Base-by-base conservation (phyloP, 2,797 vertebrate genomes). In the Argyrosomus regius region DNA sequence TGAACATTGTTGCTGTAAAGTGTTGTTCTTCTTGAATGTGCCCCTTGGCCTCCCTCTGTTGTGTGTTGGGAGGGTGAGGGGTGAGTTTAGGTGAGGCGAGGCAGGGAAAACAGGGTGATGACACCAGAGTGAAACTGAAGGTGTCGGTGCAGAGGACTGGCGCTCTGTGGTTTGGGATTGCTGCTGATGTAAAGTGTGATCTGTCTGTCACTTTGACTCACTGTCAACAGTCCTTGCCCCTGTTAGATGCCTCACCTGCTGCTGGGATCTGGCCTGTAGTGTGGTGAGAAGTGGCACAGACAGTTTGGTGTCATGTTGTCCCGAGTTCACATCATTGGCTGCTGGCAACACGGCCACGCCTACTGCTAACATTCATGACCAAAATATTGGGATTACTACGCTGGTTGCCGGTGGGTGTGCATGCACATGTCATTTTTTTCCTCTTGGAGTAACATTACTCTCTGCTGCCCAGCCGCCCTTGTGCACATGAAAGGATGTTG, bases 101-200 rank as follows among this genome's bases (percentile, higher is more conserved):
- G 53, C 66, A 50, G 66, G 43, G 58, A 53, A 64, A 48, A 45
- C 39, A 74, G 87, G 80, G 86, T 92, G 93, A 92, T 92, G 92
- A 93, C 89, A 93, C 87, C 81, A 12, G 61, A 81, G 84, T 92
- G 92, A 91, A 93, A 92, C 80, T 71, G 78, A 82, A 91, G 80
- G 87, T 87, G 88, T 81, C 77, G 65, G 63, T 68, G 87, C 24
- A 11, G 72, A 77, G 83, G 75, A 62, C 75, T 39, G 86, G 69
- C 9, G 57, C 81, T 22, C 71, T 70, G 86, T 78, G 86, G 50
- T 87, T 76, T 82, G 88, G 82, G 83, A 82, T 82, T 53, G 78
- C 72, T 66, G 86, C 80, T 83, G 74, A 87, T 88, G 88, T 87
- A 75, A 83, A 82, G 87, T 85, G 89, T 84, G 91, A 92, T 92